A percentile compares a stretch with the other conserved stretches of the same genome.
Conservation (phyloP, 2,888 invertebrate genomes). For the Drosophila neonasuta region DNA sequence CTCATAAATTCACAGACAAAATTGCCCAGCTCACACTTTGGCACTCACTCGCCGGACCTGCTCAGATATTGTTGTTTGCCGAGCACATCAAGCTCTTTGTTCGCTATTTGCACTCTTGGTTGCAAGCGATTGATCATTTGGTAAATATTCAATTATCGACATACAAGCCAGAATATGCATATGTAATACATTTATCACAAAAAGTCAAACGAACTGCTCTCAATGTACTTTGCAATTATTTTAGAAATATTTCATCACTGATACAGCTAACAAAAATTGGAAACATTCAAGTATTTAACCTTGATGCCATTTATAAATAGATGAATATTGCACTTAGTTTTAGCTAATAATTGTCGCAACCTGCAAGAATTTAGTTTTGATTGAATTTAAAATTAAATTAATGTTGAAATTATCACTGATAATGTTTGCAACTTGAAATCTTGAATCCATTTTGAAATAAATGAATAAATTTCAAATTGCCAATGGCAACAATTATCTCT, state of each 20-base stretch:
- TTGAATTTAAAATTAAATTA: too few relatives aligned
- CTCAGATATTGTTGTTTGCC: slow-evolving; percentile 1
- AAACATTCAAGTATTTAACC: too few relatives aligned
- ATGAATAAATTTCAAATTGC: too few relatives aligned
- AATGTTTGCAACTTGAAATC: too few relatives aligned
- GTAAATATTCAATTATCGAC: slow-evolving; percentile 15
- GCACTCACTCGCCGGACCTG: slow-evolving; percentile 39
- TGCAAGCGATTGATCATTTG: slow-evolving; percentile 14
- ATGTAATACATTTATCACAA: not conserved
- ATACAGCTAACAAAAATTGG: too few relatives aligned
- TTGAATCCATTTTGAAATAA: too few relatives aligned
- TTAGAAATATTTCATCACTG: too few relatives aligned
- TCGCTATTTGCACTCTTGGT: slow-evolving; percentile 1
- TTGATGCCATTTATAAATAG: too few relatives aligned
- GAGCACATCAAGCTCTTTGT: not conserved
- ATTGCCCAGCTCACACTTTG: slow-evolving; percentile 59
- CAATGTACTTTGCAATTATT: not conserved
- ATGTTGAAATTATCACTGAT: too few relatives aligned
- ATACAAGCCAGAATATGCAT: not conserved
- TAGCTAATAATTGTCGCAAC: too few relatives aligned
- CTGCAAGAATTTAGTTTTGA: too few relatives aligned
- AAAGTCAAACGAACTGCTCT: not conserved
- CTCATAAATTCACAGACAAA: slow-evolving; percentile 68
- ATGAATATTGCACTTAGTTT: too few relatives aligned
- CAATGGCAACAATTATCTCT: not conserved